Evolutionary conservation across 1,140 invertebrate species (phyloP).

Genomic region (Cydia splendana): DNA sequence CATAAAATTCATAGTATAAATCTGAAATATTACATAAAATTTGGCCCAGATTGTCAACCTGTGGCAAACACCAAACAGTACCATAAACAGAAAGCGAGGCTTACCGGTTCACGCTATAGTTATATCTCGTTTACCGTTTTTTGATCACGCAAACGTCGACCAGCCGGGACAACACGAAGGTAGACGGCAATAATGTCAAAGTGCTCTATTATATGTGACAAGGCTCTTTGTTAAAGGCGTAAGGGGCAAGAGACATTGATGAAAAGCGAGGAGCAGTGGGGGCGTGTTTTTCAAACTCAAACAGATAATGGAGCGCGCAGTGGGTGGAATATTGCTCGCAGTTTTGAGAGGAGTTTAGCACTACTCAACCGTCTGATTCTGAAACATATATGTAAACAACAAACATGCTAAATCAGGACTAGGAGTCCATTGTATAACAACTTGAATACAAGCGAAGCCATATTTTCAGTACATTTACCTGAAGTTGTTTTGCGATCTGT

Average conservation of each 20-base stretch:
- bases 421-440: not conserved
- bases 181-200: conserved; percentile 21
- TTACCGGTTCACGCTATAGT: conserved; percentile 15
- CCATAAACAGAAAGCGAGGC: conserved; percentile 19
- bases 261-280: conserved; percentile 5
- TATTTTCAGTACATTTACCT: too few relatives aligned
- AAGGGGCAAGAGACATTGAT: conserved; percentile 18
- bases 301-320: conserved; percentile 6
- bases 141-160: conserved; percentile 29
- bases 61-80: not conserved
- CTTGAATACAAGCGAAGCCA: not conserved
- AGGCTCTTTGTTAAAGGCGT: not conserved
- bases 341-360: conserved; percentile 13
- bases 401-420: not conserved
- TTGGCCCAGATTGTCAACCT: conserved; percentile 27
- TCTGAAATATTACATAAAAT: conserved; percentile 15
- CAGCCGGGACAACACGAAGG: conserved; percentile 19
- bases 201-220: conserved; percentile 21
- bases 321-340: conserved; percentile 9
- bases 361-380: not conserved
- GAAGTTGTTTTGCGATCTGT: too few relatives aligned
- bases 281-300: conserved; percentile 16
- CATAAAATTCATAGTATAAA: not conserved
- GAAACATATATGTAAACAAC: not conserved
- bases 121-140: conserved; percentile 10